Percentiles rank a stretch among this genome's conserved stretches.
phyloP scores from a whole-genome alignment of 2,888 invertebrate genomes.

The Mythimna ferrago region DNA sequence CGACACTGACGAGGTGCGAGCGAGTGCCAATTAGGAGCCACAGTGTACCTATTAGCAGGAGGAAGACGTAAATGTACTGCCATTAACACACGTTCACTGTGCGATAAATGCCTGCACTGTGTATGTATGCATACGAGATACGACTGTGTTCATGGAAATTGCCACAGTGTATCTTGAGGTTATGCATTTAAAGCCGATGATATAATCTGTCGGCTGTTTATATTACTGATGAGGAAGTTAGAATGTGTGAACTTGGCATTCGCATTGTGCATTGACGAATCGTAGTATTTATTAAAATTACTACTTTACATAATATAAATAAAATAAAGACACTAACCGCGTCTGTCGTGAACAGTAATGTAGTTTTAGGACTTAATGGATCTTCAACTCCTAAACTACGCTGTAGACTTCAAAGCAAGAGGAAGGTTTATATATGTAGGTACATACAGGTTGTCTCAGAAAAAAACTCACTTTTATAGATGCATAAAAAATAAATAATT shows the following conservation, averaged over 20 bases:
- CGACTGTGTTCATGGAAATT: slow-evolving; percentile 39
- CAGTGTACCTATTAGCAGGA: slow-evolving; percentile 62
- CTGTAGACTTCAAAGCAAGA: no score
- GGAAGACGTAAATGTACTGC: slow-evolving; percentile 59
- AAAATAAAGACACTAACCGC: no score
- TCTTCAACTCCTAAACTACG: no score
- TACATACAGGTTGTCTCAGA: no score
- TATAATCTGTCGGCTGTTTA: slow-evolving; percentile 13
- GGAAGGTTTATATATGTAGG: no score
- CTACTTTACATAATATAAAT: no score
- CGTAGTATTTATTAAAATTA: not conserved
- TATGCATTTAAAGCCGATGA: slow-evolving; percentile 34
- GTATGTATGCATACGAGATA: not conserved
- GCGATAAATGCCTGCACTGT: slow-evolving; percentile 49
- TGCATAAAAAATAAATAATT: no score
- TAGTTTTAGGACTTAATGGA: no score
- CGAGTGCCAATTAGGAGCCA: slow-evolving; percentile 64
- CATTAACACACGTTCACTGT: slow-evolving; percentile 58
- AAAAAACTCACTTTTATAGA: no score
- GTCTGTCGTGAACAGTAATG: no score
- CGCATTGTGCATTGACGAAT: not conserved
- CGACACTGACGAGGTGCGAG: slow-evolving; percentile 49
- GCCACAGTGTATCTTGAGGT: slow-evolving; percentile 24
- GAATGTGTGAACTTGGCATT: slow-evolving; percentile 38
- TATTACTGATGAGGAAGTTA: slow-evolving; percentile 11